Conservation (phyloP, 92 coral and sea anemone genomes). For the Hydrozoanthus gracilis region DNA sequence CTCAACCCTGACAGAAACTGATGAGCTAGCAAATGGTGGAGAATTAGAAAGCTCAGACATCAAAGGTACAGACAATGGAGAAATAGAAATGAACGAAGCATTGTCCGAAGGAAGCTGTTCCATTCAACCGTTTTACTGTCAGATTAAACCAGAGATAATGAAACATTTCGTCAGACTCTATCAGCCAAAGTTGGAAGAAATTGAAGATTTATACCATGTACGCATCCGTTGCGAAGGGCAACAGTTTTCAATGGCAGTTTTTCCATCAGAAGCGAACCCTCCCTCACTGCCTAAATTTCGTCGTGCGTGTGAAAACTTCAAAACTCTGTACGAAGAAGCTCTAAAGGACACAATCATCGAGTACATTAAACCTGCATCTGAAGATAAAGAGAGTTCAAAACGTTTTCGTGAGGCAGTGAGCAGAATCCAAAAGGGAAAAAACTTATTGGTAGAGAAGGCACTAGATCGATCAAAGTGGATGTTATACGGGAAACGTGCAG, state of each 20-base stretch:
- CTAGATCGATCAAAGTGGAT: conserved; percentile 34
- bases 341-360: not conserved
- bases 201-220: not conserved
- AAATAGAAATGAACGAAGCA: not conserved
- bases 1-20: not conserved
- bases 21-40: not conserved
- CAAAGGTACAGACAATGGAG: not conserved
- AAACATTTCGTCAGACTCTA: conserved; percentile 28
- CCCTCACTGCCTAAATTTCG: not conserved
- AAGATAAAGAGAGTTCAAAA: not conserved
- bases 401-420: conserved; percentile 4
- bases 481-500: conserved; percentile 25
- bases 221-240: conserved; percentile 15
- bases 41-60: not conserved
- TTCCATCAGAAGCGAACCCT: not conserved
- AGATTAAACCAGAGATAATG: conserved; percentile 34
- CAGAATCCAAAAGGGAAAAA: conserved; percentile 20
- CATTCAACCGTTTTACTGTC: not conserved
- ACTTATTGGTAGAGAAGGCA: conserved; percentile 14
- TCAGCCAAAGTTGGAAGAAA: conserved; percentile 19
- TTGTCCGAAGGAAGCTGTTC: not conserved
- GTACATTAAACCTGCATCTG: not conserved
- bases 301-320: conserved; percentile 22
- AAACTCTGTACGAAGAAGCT: conserved; percentile 29
- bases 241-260: conserved; percentile 6